Conservation (phyloP, 2,797 vertebrate genomes). For the Xiphophorus birchmanni region DNA sequence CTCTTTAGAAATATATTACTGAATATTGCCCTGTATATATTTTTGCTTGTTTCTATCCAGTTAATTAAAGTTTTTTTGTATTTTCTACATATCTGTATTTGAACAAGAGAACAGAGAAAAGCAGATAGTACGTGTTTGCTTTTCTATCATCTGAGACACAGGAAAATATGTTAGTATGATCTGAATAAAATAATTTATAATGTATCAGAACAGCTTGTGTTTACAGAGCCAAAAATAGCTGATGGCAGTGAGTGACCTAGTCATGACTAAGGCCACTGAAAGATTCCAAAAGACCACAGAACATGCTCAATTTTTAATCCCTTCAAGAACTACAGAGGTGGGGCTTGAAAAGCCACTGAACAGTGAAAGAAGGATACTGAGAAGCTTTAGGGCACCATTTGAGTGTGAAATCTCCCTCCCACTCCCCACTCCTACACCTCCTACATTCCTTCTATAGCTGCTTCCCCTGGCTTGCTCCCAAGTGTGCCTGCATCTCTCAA, state of each 20-base stretch:
- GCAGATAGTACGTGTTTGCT: background rate
- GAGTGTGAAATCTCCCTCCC: constrained; percentile 33
- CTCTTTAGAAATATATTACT: background rate
- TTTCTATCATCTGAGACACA: background rate
- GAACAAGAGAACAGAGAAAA: background rate
- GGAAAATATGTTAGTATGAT: constrained; percentile 16
- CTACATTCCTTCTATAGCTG: constrained; percentile 12
- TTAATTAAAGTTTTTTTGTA: background rate
- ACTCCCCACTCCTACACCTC: constrained; percentile 17
- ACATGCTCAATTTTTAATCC: constrained; percentile 66
- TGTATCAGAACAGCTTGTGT: constrained; percentile 45
- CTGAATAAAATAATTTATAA: constrained; percentile 52
- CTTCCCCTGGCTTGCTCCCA: constrained; percentile 35
- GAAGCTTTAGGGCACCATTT: constrained; percentile 21
- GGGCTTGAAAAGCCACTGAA: constrained; percentile 10
- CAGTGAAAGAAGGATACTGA: constrained; percentile 17
- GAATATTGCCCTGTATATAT: background rate
- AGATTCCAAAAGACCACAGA: constrained; percentile 58
- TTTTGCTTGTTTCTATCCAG: background rate
- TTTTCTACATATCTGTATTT: background rate
- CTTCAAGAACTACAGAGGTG: constrained; percentile 41
- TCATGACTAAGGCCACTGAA: constrained; percentile 63
- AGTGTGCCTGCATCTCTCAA: constrained; percentile 63
- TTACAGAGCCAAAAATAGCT: constrained; percentile 51
- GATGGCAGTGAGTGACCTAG: constrained; percentile 66